phyloP scores from a whole-genome alignment of 2,888 invertebrate genomes.

The Clunio marinus region DNA sequence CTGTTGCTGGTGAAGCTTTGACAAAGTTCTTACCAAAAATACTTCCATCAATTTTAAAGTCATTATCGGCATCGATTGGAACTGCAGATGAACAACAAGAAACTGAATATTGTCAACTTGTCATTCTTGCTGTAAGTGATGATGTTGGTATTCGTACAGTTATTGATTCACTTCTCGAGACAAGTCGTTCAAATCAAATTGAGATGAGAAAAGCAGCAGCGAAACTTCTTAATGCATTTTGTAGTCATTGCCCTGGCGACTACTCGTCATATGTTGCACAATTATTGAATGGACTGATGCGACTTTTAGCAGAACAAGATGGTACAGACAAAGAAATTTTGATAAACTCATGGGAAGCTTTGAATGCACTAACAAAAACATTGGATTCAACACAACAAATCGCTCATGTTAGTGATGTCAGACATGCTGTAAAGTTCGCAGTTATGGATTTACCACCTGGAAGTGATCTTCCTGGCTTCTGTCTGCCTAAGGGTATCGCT shows the following conservation, averaged over 20 bases:
- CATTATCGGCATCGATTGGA: conserved; percentile 67
- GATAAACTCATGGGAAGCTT: conserved; percentile 85
- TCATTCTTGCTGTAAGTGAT: conserved; percentile 85
- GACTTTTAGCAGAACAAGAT: conserved; percentile 74
- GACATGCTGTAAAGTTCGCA: conserved; percentile 69
- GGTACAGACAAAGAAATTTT: conserved; percentile 80
- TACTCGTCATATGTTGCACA: conserved; percentile 84
- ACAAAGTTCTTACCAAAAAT: conserved; percentile 88
- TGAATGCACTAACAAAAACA: conserved; percentile 83
- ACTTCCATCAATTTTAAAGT: conserved; percentile 80
- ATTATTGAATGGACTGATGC: conserved; percentile 79
- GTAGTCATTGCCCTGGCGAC: conserved; percentile 82
- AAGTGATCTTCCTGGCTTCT: conserved; percentile 84
- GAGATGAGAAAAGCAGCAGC: conserved; percentile 75
- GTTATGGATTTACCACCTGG: conserved; percentile 53
- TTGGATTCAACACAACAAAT: conserved; percentile 80
- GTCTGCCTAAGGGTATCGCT: conserved; percentile 88
- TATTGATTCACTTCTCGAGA: conserved; percentile 78
- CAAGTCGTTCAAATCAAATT: conserved; percentile 61
- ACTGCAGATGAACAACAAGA: conserved; percentile 65
- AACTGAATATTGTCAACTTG: conserved; percentile 86
- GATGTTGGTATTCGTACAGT: conserved; percentile 83
- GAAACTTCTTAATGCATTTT: conserved; percentile 83
- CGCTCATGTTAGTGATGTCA: conserved; percentile 79
- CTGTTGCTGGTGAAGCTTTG: conserved; percentile 90